phyloP scores from a whole-genome alignment of 2,113 vertebrate genomes.

The Petrocephalus zakoni region DNA sequence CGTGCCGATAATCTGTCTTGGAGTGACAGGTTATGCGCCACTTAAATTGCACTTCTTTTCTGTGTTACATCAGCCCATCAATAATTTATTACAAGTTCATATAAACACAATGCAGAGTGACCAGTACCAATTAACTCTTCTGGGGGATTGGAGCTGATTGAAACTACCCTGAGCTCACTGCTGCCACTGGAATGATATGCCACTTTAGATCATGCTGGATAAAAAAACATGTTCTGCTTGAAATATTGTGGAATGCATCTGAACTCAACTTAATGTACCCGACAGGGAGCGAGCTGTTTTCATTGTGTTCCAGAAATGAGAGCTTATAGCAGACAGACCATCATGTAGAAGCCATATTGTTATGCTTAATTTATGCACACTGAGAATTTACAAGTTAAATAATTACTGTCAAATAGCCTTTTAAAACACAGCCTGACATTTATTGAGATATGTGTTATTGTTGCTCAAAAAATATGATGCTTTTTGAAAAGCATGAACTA shows the following conservation, averaged over 20 bases:
- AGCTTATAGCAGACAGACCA: neutral
- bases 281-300: neutral
- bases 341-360: neutral
- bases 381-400: neutral
- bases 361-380: neutral
- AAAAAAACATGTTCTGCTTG: neutral
- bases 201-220: neutral
- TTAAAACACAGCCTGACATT: neutral
- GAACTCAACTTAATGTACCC: neutral
- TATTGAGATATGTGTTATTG: neutral
- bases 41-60: neutral
- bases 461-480: neutral
- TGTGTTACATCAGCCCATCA: neutral
- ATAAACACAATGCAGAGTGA: neutral
- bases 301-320: neutral
- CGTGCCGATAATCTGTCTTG: neutral
- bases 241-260: neutral
- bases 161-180: neutral
- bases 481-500: neutral
- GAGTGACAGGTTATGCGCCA: neutral
- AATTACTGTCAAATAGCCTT: neutral
- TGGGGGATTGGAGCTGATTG: neutral
- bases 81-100: neutral
- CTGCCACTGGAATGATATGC: neutral
- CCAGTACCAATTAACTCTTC: neutral